Conservation (phyloP, 2,797 vertebrate species). For the Echeneis naucrates region DNA sequence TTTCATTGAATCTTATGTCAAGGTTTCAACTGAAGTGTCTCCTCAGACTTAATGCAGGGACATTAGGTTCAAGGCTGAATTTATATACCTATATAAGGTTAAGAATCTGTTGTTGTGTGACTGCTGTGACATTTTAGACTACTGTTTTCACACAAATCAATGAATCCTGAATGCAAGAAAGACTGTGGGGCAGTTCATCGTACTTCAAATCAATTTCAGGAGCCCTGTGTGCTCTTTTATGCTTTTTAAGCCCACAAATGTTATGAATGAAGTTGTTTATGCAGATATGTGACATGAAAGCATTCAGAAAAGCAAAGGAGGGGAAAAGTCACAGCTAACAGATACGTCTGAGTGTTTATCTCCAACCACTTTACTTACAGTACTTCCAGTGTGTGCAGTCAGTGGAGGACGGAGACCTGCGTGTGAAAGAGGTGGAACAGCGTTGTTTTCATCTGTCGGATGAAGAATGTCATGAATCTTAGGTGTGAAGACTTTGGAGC, state of each 20-base stretch:
- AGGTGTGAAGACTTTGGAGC: constrained; percentile 58
- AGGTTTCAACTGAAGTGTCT: background rate
- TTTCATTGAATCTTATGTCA: constrained; percentile 3
- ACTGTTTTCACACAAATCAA: background rate
- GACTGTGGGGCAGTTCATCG: too few relatives aligned
- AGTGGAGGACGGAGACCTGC: background rate
- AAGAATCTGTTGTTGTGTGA: background rate
- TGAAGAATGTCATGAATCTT: constrained; percentile 65
- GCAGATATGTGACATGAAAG: too few relatives aligned
- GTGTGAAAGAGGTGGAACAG: constrained; percentile 12
- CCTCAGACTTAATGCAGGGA: background rate
- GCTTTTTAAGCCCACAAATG: too few relatives aligned
- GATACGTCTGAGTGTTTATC: too few relatives aligned
- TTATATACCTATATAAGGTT: too few relatives aligned
- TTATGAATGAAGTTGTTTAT: too few relatives aligned
- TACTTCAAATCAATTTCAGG: too few relatives aligned
- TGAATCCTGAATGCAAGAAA: background rate
- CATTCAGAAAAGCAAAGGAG: too few relatives aligned
- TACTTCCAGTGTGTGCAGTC: background rate
- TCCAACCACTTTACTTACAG: too few relatives aligned
- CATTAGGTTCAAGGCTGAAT: background rate
- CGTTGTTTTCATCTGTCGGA: constrained; percentile 13
- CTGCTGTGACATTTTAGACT: background rate
- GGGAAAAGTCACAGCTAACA: too few relatives aligned
- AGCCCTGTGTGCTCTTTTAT: too few relatives aligned